phyloP scores from a whole-genome alignment of 2,113 vertebrate species.

The Ardeotis arabs region DNA sequence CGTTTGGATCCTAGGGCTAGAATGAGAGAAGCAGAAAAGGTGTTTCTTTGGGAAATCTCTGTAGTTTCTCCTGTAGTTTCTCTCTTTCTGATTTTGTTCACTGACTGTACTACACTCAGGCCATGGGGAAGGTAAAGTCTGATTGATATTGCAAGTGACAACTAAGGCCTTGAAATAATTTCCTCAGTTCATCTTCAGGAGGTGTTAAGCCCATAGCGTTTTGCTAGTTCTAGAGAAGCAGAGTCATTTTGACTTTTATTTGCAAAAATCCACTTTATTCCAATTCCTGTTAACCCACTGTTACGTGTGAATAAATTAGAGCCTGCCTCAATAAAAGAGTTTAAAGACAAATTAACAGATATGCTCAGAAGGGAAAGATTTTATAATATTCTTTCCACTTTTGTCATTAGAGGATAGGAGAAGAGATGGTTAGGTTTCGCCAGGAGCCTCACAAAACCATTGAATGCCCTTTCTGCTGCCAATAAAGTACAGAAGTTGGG shows the following conservation, averaged over 20 bases:
- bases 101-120: slow-evolving; percentile 1
- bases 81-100: neutral
- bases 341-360: neutral
- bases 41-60: slow-evolving; percentile 47
- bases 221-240: slow-evolving; percentile 36
- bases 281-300: slow-evolving; percentile 38
- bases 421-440: neutral
- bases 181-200: slow-evolving; percentile 57
- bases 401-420: neutral
- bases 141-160: slow-evolving; percentile 77
- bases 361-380: neutral
- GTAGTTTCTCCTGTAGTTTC: neutral
- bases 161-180: slow-evolving; percentile 60
- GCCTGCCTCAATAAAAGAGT: neutral
- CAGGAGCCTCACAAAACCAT: neutral
- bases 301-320: slow-evolving; percentile 31
- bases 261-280: slow-evolving; percentile 48
- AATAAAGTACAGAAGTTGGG: neutral
- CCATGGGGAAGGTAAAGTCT: slow-evolving; percentile 47
- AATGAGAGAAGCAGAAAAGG: slow-evolving; percentile 28
- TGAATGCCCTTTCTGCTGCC: neutral
- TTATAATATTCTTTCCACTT: neutral
- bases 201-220: slow-evolving; percentile 25
- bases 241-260: slow-evolving; percentile 51
- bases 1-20: slow-evolving; percentile 68